phyloP scores from a whole-genome alignment of 2,888 invertebrate genomes.

The Tortrix viridana region DNA sequence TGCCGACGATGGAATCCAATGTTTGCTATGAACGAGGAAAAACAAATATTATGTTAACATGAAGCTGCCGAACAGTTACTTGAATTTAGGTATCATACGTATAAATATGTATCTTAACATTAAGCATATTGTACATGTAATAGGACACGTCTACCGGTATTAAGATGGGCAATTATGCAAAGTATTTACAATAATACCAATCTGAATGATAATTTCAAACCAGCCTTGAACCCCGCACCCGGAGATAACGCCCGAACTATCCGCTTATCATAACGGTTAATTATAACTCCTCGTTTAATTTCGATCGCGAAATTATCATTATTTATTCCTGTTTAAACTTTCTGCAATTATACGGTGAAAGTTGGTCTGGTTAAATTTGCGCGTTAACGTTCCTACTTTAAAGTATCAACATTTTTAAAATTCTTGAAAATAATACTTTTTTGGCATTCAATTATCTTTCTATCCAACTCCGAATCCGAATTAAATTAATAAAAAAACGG shows the following conservation, averaged over 20 bases:
- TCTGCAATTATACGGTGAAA: constrained; percentile 8
- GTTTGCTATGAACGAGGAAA: constrained; percentile 14
- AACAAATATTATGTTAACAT: neutral
- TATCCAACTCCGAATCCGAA: too few relatives aligned
- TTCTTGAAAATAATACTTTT: too few relatives aligned
- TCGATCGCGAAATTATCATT: constrained; percentile 12
- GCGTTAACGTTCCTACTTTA: neutral
- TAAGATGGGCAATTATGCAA: neutral
- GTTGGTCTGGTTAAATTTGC: neutral
- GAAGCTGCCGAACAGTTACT: neutral
- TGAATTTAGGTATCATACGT: neutral
- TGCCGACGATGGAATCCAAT: constrained; percentile 17
- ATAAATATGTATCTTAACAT: too few relatives aligned
- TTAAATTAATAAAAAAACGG: too few relatives aligned
- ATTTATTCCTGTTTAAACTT: neutral
- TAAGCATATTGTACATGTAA: too few relatives aligned
- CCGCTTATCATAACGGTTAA: constrained; percentile 20
- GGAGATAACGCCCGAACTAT: constrained; percentile 19
- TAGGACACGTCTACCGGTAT: neutral
- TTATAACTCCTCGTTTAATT: constrained; percentile 13
- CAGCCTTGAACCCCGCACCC: constrained; percentile 26
- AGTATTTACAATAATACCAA: constrained; percentile 4
- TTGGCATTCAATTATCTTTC: too few relatives aligned
- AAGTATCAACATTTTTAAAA: too few relatives aligned
- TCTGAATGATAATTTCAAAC: constrained; percentile 11